Evolutionary conservation across 2,888 invertebrate genomes (phyloP).

Genomic region (Willowsia nigromaculata): DNA sequence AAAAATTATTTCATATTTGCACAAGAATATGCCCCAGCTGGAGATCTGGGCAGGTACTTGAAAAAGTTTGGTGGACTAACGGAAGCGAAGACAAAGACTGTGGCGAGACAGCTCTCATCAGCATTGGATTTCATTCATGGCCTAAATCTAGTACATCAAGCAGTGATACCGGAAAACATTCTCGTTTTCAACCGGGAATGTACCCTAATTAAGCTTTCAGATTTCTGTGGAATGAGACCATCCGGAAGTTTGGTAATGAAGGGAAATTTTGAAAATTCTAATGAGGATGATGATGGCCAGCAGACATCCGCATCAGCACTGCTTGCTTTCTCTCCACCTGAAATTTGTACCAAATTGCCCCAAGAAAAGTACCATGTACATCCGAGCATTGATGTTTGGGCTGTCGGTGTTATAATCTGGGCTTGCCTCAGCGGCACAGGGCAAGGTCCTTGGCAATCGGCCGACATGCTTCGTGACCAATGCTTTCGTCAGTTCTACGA

Average conservation of each 20-base stretch:
- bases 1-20: constrained; percentile 84
- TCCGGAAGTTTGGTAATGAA: constrained; percentile 84
- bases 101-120: constrained; percentile 89
- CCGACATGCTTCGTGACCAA: constrained; percentile 86
- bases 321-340: constrained; percentile 72
- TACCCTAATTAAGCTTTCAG: constrained; percentile 86
- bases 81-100: constrained; percentile 80
- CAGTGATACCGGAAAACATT: constrained; percentile 87
- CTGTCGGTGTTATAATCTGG: constrained; percentile 87
- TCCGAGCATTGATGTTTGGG: constrained; percentile 87
- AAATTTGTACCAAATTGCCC: constrained; percentile 83
- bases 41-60: constrained; percentile 84
- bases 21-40: constrained; percentile 88
- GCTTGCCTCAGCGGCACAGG: constrained; percentile 85
- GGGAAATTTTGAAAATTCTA: constrained; percentile 79
- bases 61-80: constrained; percentile 62
- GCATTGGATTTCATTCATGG: constrained; percentile 90
- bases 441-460: constrained; percentile 87
- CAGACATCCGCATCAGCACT: constrained; percentile 10
- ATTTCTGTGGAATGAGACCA: constrained; percentile 86
- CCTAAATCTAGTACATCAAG: constrained; percentile 88
- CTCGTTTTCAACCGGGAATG: constrained; percentile 87
- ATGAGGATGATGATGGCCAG: constrained; percentile 46
- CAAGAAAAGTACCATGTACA: constrained; percentile 86
- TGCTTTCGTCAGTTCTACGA: constrained; percentile 85